These are phyloP conservation scores for Cyprinodon tularosa DNA, from an alignment of 2,113 vertebrate species.

Conservation along the genomic window DNA sequence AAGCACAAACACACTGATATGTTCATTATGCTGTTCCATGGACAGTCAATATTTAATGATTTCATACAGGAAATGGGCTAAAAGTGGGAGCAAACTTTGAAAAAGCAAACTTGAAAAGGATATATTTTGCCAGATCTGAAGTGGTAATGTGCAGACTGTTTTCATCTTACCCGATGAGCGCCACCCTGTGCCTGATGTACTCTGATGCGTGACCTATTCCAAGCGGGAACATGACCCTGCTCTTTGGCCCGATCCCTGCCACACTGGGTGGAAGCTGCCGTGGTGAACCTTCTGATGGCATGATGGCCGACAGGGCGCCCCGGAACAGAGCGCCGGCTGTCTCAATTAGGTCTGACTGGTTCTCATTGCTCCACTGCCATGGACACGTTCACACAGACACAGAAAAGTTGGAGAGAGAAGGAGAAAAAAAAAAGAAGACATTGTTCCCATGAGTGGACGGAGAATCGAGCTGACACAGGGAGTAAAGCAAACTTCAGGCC, in stretches of 20 bases:
- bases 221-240: conserved; percentile 89
- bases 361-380: conserved; percentile 92
- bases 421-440: conserved; percentile 60
- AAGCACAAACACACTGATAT: conserved; percentile 43
- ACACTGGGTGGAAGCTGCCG: conserved; percentile 95
- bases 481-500: conserved; percentile 66
- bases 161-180: conserved; percentile 89
- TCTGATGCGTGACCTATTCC: conserved; percentile 92
- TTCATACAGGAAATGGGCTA: background rate
- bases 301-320: conserved; percentile 82
- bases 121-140: background rate
- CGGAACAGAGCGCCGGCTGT: conserved; percentile 86
- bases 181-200: conserved; percentile 90
- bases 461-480: conserved; percentile 67
- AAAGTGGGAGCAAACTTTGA: background rate
- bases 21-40: background rate
- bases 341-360: conserved; percentile 91
- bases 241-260: conserved; percentile 84
- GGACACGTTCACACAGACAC: conserved; percentile 24
- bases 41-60: background rate
- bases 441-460: conserved; percentile 55
- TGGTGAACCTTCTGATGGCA: conserved; percentile 84
- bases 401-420: conserved; percentile 24
- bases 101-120: background rate
- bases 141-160: background rate